Evolutionary conservation across 1,140 invertebrate species (phyloP), one percentile per base, ranked within the genome.

Genomic region (Delia radicum): DNA sequence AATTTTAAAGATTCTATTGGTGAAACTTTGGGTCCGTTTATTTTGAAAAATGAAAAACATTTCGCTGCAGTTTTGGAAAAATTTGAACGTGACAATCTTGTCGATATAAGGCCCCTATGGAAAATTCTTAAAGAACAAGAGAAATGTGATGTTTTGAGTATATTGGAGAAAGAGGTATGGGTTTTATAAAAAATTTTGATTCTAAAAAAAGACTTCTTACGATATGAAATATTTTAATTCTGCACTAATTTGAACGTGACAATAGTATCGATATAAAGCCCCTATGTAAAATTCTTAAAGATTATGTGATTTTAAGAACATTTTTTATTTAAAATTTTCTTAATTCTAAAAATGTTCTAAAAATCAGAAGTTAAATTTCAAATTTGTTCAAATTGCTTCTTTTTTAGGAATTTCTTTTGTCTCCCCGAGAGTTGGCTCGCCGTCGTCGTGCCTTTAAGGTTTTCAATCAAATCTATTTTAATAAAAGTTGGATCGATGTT

Each of bases 91-190:
- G 27, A 63, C 63, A 26, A 75, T 61, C 6, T 62, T 8, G 15
- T 72, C 2, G 76, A 80, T 29, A 21, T 21, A 0, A 31, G 76
- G 0, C 78, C 77, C 0, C 46, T 79, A 18, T 85, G 81, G 84
- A 81, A 82, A 24, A 69, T 67, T 7, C 31, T 79, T 0, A 77
- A 77, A n/a, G 77, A 78, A 5, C 37, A 31, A 2, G 31, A 77
- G 0, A 77, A 83, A 65, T 85, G 84, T 67, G 84, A 85, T 74
- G 79, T 85, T 8, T 61, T 79, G 21, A 85, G 84, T 69, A 55
- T 77, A 1, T 3, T 76, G 0, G 78, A 81, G 28, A 76, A 73
- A 31, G 77, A 77, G 37, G 78, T 83, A 2, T 26, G 26, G 0
- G 37, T 62, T 1, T 12, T 33, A 31, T 67, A 13, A 8, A 46